Base-by-base conservation (phyloP, 2,797 vertebrate species). In the Protosalanx chinensis region DNA sequence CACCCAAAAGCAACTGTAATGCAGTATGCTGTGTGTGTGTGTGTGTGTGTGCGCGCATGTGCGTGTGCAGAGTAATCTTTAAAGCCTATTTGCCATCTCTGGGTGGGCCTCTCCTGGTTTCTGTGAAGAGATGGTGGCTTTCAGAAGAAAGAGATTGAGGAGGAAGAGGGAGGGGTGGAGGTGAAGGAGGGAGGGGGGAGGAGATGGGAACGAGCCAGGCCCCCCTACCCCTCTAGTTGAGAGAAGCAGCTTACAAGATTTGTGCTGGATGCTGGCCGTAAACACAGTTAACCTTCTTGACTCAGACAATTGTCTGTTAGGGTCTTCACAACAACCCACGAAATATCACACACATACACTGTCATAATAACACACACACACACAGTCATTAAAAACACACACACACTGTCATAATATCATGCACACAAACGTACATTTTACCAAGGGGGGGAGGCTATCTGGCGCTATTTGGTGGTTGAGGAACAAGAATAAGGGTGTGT, bases 271-370 rank as follows among this genome's bases (percentile, higher is more conserved):
- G 71, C 70, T 8, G 71, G 69, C 71, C 78, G 35, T 37, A 82
- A 86, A 79, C 71, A 77, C 76, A 76, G 59, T 81, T 81, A 83
- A 84, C 76, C 76, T 65, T 72, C 67, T 77, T 15, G n/a, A n/a
- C 67, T 70, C 72, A 76, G 70, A 77, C 79, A 66, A 74, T 65
- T 79, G 56, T 56, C 0, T 15, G 82, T 79, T 72, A 67, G 63
- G 69, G 83, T 59, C 79, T 81, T 87, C 79, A 83, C 86, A 81
- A 79, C 32, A 72, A 18, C 65, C 37, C 20, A 72, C 77, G 77
- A 86, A 88, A 90, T 86, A 82, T 86, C 86, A 86, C 82, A 79
- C 77, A 65, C 59, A 72, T 27, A 27, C 23, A 27, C 23, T 1
- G 23, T 27, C 23, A 27, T 27, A 27, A 27, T 27, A 27, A 27